Conservation (phyloP, 2,113 vertebrate genomes). For the Callospermophilus lateralis region DNA sequence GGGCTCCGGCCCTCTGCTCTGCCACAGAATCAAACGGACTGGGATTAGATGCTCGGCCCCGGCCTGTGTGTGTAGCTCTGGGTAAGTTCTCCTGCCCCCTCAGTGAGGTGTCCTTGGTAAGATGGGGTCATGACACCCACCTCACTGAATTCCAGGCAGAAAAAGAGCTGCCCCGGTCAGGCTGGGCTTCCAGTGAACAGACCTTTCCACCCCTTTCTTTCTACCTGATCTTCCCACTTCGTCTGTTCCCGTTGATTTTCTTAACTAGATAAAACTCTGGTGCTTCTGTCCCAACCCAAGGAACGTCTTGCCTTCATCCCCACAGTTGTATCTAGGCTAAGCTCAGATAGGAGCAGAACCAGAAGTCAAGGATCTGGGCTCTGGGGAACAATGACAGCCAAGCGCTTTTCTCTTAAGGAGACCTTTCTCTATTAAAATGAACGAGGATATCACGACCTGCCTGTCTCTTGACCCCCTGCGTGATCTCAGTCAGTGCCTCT, state of each 20-base stretch:
- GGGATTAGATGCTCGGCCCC: background rate
- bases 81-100: background rate
- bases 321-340: background rate
- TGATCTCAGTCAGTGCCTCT: background rate
- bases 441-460: background rate
- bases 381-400: background rate
- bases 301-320: background rate
- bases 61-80: background rate
- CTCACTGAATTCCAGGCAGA: background rate
- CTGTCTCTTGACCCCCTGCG: background rate
- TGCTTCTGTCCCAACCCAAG: background rate
- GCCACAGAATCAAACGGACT: background rate
- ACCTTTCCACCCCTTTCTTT: background rate
- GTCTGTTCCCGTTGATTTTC: conserved; percentile 23
- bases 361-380: background rate
- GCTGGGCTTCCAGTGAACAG: background rate
- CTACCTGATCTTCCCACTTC: background rate
- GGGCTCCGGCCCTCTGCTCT: background rate
- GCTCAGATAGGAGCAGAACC: background rate
- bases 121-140: background rate
- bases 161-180: background rate
- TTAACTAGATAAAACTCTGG: background rate
- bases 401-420: background rate
- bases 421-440: conserved; percentile 48
- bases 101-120: background rate